Evolutionary conservation across 2,888 invertebrate species (phyloP), one percentile per base, ranked within the genome.

Genomic region (Nowickia ferox): DNA sequence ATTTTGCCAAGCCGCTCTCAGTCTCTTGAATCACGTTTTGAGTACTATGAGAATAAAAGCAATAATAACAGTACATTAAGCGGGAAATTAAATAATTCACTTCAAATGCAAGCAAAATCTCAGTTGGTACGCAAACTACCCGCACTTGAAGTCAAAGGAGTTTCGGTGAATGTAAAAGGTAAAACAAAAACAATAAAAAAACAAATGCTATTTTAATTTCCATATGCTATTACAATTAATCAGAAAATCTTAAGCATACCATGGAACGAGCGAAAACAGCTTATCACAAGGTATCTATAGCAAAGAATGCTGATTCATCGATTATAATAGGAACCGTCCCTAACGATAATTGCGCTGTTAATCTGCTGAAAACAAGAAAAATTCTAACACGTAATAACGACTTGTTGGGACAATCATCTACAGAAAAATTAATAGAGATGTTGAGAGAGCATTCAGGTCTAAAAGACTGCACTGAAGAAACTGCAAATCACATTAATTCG

Each of bases 381-480:
- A 87, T 91, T 55, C 80, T 89, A 48, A 84, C 90, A 13, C 90
- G 92, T n/a, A 91, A 90, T 84, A 92, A 91, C 79, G 92, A 93
- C 48, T 88, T 93, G 59, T 87, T 93, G 30, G 89, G 91, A 13
- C 93, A 93, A 83, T 93, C 92, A 59, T 91, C 91, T 55, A 93
- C 92, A 0, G 93, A 93, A 88, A 93, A 90, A 19, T 89, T 93
- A 4, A 91, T 93, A 40, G 93, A 92, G 68, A 88, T 93, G 89
- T 87, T 93, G 9, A 93, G 92, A 88, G 92, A 92, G 79, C 92
- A 93, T 87, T 88, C 92, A 1, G 93, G 93, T 0, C 90, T 93
- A n/a, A 93, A 93, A 82, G 92, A 93, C n/a, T 93, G 93, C 88
- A 92, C 89, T 9, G 92, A 90, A 9, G 93, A 93, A 84, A 93